Evolutionary conservation across 2,113 vertebrate genomes (phyloP).

Genomic region (Hydrolagus affinis): DNA sequence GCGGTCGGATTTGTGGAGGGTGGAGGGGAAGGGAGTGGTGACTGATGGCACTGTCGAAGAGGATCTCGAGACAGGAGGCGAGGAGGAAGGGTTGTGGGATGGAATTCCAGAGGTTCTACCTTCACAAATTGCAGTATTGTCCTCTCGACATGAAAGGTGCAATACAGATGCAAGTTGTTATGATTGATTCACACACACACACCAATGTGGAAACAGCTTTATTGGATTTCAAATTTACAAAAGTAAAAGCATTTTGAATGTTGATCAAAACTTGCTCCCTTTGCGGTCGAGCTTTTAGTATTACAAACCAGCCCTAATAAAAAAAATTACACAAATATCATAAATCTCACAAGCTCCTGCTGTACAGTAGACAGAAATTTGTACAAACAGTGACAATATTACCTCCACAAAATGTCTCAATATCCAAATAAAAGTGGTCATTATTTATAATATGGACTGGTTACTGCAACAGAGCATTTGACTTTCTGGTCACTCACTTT

Average conservation of each 20-base stretch:
- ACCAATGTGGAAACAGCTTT: neutral
- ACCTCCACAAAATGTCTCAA: neutral
- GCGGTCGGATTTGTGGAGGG: too few species aligned
- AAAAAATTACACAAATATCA: conserved; percentile 12
- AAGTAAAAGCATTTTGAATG: neutral
- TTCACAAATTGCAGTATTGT: too few species aligned
- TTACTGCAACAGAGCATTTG: neutral
- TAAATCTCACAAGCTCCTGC: neutral
- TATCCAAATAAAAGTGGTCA: neutral
- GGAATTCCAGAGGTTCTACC: too few species aligned
- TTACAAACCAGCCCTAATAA: neutral
- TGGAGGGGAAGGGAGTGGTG: too few species aligned
- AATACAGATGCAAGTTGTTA: too few species aligned
- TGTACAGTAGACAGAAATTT: neutral
- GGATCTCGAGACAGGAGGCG: too few species aligned
- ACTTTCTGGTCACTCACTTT: too few species aligned
- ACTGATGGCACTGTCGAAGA: too few species aligned
- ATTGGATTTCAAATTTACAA: conserved; percentile 1
- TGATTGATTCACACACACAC: neutral
- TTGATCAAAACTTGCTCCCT: neutral
- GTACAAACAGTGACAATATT: conserved; percentile 15
- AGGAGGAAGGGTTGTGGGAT: too few species aligned
- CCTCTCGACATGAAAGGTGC: too few species aligned
- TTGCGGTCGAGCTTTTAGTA: neutral
- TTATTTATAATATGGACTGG: neutral